Conservation (phyloP, 23 tunicate species). For the Corella eumyota region DNA sequence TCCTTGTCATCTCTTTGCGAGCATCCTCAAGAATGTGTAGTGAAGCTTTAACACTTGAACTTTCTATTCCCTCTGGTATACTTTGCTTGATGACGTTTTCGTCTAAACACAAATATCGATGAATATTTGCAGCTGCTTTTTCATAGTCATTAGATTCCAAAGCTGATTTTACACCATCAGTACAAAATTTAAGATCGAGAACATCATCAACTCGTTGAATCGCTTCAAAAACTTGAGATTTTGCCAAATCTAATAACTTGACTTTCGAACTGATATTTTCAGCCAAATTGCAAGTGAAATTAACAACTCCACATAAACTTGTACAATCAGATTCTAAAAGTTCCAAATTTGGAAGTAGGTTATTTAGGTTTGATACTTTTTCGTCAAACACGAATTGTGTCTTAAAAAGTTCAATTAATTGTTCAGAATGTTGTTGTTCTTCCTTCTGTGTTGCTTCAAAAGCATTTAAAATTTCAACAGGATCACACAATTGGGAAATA, state of each 20-base stretch:
- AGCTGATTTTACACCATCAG: slow-evolving; percentile 90
- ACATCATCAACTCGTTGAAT: slow-evolving; percentile 96
- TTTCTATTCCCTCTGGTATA: slow-evolving; percentile 68
- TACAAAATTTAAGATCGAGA: slow-evolving; percentile 84
- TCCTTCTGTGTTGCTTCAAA: slow-evolving; percentile 11
- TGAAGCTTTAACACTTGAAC: slow-evolving; percentile 88
- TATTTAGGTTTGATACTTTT: slow-evolving; percentile 17
- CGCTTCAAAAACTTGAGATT: slow-evolving; percentile 80
- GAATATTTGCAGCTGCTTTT: slow-evolving; percentile 93
- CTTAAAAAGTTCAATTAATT: slow-evolving; percentile 13
- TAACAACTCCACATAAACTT: slow-evolving; percentile 39
- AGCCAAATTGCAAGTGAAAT: slow-evolving; percentile 61
- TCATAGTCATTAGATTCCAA: slow-evolving; percentile 92
- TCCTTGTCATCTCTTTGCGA: slow-evolving; percentile 67
- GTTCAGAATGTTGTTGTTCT: slow-evolving; percentile 9
- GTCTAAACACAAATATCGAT: slow-evolving; percentile 87
- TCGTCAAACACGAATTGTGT: slow-evolving; percentile 12
- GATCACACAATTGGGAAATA: slow-evolving; percentile 20
- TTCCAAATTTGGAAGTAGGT: slow-evolving; percentile 33
- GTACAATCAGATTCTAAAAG: slow-evolving; percentile 47
- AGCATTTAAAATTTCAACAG: slow-evolving; percentile 49
- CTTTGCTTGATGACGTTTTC: slow-evolving; percentile 89
- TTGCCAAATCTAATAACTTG: slow-evolving; percentile 81
- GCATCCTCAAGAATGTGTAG: slow-evolving; percentile 70
- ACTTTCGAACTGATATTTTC: slow-evolving; percentile 90